Evolutionary conservation across 1,140 invertebrate species (phyloP).

Genomic region (Glomeris maerens): DNA sequence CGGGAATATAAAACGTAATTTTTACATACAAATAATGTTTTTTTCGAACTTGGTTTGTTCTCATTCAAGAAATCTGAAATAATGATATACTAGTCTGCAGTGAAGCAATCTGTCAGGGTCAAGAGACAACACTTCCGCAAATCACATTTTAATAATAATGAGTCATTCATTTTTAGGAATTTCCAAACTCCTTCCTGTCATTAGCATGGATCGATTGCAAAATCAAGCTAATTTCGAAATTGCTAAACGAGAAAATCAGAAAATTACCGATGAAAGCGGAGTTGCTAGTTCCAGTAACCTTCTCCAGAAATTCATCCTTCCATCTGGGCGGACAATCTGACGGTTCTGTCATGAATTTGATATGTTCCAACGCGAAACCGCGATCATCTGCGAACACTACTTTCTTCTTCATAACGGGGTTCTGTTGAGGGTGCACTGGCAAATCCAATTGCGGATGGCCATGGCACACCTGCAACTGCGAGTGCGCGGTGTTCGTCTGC

Average conservation of each 20-base stretch:
- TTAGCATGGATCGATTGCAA: no score
- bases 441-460: slow-evolving; percentile 16
- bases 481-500: slow-evolving; percentile 9
- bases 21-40: no score
- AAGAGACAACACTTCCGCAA: no score
- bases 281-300: slow-evolving; percentile 22
- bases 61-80: no score
- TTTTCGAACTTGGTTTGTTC: no score
- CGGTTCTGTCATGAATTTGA: slow-evolving; percentile 74
- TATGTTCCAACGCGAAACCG: slow-evolving; percentile 66
- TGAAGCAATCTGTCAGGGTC: no score
- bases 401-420: slow-evolving; percentile 51
- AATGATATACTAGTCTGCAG: no score
- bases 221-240: not conserved
- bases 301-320: slow-evolving; percentile 51
- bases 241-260: slow-evolving; percentile 2
- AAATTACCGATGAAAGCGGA: slow-evolving; percentile 15
- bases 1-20: no score
- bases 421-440: slow-evolving; percentile 26
- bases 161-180: no score
- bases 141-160: no score
- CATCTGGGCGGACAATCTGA: slow-evolving; percentile 75
- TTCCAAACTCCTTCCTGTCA: no score
- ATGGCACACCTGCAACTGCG: not conserved
- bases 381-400: slow-evolving; percentile 90